phyloP scores from a whole-genome alignment of 2,113 vertebrate species.

The Xenopus laevis region DNA sequence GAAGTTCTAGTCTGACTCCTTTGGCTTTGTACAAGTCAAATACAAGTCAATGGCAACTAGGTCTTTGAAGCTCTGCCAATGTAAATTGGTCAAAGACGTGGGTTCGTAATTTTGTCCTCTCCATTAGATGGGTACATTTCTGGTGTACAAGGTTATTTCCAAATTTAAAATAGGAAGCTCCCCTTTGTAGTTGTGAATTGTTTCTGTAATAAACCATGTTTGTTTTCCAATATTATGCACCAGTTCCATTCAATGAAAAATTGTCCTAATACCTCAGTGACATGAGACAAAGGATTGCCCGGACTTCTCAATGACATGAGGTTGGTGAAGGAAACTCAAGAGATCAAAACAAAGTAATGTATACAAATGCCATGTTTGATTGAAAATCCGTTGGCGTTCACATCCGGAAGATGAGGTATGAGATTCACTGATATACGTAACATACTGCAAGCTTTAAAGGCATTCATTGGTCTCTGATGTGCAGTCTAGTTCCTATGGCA shows the following conservation, averaged over 20 bases:
- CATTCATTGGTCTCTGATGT: conserved; percentile 57
- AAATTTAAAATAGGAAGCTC: conserved; percentile 16
- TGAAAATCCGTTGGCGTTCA: conserved; percentile 64
- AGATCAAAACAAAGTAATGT: conserved; percentile 73
- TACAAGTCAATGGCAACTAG: no score
- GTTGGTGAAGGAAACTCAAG: conserved; percentile 49
- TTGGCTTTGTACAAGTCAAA: no score
- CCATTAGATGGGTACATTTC: conserved; percentile 2
- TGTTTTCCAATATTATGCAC: conserved; percentile 65
- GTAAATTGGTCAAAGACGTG: conserved; percentile 1
- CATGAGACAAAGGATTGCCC: conserved; percentile 52
- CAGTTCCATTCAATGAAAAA: conserved; percentile 73
- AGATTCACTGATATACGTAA: conserved; percentile 63
- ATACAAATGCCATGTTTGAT: conserved; percentile 75
- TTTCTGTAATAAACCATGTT: conserved; percentile 54
- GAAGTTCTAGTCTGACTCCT: no score
- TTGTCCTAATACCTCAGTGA: conserved; percentile 54
- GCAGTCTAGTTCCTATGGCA: conserved; percentile 60
- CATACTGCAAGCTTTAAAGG: conserved; percentile 58
- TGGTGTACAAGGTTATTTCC: not conserved
- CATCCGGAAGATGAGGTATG: conserved; percentile 63
- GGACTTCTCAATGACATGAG: conserved; percentile 43
- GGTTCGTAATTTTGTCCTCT: conserved; percentile 11
- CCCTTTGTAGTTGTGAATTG: conserved; percentile 67
- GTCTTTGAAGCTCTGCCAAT: conserved; percentile 34